Evolutionary conservation across 2,888 invertebrate species (phyloP), one percentile per base, ranked within the genome.

Genomic region (Melieria picta): DNA sequence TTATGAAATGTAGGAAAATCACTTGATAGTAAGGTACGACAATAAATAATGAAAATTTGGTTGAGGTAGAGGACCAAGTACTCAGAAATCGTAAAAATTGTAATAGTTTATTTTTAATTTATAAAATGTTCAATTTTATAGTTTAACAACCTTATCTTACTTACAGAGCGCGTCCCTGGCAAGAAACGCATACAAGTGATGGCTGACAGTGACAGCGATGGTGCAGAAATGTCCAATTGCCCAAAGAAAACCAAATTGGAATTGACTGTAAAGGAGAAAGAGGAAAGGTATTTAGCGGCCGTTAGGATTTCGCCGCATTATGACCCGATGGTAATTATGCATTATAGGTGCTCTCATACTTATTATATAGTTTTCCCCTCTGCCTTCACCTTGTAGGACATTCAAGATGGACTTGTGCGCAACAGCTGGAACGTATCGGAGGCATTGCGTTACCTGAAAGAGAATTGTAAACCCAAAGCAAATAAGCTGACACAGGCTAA

Each of bases 381-480:
- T 47, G 52, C 45, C 71, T 65, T 43, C 50, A 13, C 56, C 60
- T 63, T 76, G n/a, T 57, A 86, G 88, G 85, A 86, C 65, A 80
- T 88, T 52, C 88, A 88, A 82, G 88, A 88, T 75, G 81, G 86
- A 0, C 76, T 88, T 64, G 83, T 88, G 9, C 83, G 83, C 46
- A 82, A 82, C 52, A 81, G 85, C 60, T 88, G 88, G 88, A 82
- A 87, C 77, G 85, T 87, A 1, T 82, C 84, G 0, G 81, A 83
- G 9, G 85, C 87, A 4, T 81, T 86, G 5, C 77, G 77, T 1
- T 83, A 84, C 75, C 75, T 87, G 0, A 84, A 83, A 71, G 83
- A 84, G 48, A 79, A 84, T 71, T 81, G 80, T 48, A 80, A 79
- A 42, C 84, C 84, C 0, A 80, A 75, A 60, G 47, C 52, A 42